phyloP scores from a whole-genome alignment of 2,113 vertebrate species.

The Prionailurus viverrinus region DNA sequence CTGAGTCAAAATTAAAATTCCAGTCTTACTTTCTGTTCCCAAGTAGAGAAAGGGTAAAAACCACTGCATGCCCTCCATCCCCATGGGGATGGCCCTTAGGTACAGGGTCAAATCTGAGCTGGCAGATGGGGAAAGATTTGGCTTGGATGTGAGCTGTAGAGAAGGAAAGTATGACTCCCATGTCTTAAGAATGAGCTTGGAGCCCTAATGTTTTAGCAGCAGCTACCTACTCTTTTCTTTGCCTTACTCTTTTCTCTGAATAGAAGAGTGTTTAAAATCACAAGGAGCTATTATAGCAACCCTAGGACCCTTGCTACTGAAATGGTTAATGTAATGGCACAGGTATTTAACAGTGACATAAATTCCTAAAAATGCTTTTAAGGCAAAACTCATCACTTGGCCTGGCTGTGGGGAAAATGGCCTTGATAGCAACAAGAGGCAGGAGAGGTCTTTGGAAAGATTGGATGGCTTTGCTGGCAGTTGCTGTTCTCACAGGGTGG shows the following conservation, averaged over 20 bases:
- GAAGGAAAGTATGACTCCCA: not conserved
- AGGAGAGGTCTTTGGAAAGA: not conserved
- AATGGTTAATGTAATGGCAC: not conserved
- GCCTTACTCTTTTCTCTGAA: not conserved
- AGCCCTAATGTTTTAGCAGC: not conserved
- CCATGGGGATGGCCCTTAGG: rapidly evolving
- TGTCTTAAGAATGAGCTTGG: too few relatives aligned
- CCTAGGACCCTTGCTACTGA: not conserved
- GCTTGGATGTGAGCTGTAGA: not conserved
- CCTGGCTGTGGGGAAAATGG: not conserved
- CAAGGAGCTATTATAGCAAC: not conserved
- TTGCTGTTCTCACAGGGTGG: not conserved
- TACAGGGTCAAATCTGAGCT: not conserved
- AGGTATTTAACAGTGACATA: not conserved
- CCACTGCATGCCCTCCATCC: too few relatives aligned
- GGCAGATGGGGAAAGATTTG: not conserved
- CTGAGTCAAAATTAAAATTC: not conserved
- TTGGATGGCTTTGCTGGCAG: rapidly evolving
- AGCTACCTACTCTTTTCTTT: not conserved
- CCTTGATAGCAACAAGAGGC: not conserved
- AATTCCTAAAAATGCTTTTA: not conserved
- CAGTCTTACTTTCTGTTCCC: not conserved
- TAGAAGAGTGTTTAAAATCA: not conserved
- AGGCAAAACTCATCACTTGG: not conserved
- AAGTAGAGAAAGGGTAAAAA: not conserved